phyloP scores from a whole-genome alignment of 2,113 vertebrate species.

The Amazona guildingii region DNA sequence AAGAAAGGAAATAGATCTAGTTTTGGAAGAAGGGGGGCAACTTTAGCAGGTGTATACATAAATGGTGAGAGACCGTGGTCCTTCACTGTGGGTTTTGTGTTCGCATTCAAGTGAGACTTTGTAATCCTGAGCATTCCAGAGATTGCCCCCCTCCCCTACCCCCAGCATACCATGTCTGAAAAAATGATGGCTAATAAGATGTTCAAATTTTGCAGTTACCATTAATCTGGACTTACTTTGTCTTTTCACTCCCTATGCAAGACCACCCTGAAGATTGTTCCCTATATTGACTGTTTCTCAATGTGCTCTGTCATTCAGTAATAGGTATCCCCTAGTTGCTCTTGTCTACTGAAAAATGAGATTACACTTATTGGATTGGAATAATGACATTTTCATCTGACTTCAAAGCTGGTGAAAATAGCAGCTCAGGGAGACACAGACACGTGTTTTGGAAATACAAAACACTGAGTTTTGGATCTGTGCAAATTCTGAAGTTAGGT shows the following conservation, averaged over 20 bases:
- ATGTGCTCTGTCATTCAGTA: neutral
- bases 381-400: neutral
- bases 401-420: neutral
- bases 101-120: neutral
- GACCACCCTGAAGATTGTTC: neutral
- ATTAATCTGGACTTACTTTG: neutral
- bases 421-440: neutral
- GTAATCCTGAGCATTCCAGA: neutral
- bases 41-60: neutral
- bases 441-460: neutral
- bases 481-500: neutral
- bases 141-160: neutral
- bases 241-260: neutral
- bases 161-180: neutral
- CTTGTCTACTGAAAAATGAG: neutral
- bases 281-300: neutral
- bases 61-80: neutral
- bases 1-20: neutral
- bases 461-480: neutral
- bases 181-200: neutral
- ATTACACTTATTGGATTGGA: neutral
- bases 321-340: neutral
- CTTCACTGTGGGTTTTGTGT: neutral
- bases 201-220: neutral
- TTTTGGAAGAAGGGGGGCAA: neutral